Conservation (phyloP, 2,888 invertebrate genomes). For the Agonopterix subpropinquella region DNA sequence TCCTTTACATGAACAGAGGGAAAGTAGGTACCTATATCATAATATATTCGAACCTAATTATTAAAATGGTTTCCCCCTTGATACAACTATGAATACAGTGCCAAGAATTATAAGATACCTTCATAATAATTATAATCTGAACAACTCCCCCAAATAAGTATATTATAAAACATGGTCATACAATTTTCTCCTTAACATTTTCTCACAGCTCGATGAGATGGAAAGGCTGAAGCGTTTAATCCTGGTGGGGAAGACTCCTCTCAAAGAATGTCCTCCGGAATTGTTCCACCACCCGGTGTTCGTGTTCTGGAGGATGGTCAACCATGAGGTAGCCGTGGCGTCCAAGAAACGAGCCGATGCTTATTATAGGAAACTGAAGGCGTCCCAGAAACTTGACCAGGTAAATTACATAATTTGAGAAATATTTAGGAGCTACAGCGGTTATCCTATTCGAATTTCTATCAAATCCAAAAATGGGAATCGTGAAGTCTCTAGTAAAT, state of each 20-base stretch:
- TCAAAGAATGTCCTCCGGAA: slow-evolving; percentile 80
- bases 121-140: neutral
- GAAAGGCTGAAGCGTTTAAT: slow-evolving; percentile 81
- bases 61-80: too few species aligned
- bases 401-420: slow-evolving; percentile 20
- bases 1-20: too few species aligned
- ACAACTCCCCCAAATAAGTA: neutral
- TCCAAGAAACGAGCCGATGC: slow-evolving; percentile 65
- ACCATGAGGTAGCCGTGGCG: slow-evolving; percentile 63
- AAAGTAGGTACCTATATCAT: too few species aligned
- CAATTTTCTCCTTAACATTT: neutral
- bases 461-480: too few species aligned
- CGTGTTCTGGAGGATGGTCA: slow-evolving; percentile 77
- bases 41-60: too few species aligned
- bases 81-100: too few species aligned
- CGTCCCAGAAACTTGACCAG: slow-evolving; percentile 48
- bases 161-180: too few species aligned
- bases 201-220: slow-evolving; percentile 76
- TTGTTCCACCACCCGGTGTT: slow-evolving; percentile 81
- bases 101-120: too few species aligned
- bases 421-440: too few species aligned
- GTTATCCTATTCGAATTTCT: too few species aligned
- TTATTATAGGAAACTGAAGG: slow-evolving; percentile 60
- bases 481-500: too few species aligned
- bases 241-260: slow-evolving; percentile 79